phyloP scores from a whole-genome alignment of 2,888 invertebrate species.

The Acanthococcus lagerstroemiae region DNA sequence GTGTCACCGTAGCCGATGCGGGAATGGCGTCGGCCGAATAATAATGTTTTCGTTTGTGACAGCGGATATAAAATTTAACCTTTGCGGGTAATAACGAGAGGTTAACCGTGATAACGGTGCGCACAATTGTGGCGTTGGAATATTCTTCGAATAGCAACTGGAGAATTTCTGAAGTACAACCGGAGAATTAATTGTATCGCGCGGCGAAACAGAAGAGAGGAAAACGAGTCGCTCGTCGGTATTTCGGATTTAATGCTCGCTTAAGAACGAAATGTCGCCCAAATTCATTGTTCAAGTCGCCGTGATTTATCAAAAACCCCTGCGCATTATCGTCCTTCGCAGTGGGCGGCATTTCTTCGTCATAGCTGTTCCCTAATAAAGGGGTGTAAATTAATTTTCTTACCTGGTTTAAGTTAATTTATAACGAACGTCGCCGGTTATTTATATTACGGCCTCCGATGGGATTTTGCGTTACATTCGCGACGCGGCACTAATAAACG shows the following conservation, averaged over 20 bases:
- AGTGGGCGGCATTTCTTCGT: neutral
- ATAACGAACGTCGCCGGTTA: neutral
- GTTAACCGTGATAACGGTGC: no score
- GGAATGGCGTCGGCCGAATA: no score
- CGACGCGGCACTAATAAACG: neutral
- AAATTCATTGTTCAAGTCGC: neutral
- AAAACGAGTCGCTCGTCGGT: neutral
- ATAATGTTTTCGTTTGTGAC: neutral
- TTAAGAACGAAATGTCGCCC: neutral
- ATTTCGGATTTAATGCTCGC: neutral
- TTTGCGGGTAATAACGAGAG: neutral
- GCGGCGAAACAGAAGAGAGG: neutral
- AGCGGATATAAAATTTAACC: neutral
- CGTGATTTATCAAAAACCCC: neutral
- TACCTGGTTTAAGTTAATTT: constrained; percentile 25
- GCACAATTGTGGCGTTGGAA: neutral
- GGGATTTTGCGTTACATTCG: neutral
- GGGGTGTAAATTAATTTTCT: constrained; percentile 27
- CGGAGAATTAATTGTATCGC: neutral
- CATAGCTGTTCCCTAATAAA: neutral
- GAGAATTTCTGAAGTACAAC: neutral
- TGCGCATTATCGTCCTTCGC: neutral
- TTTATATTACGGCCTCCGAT: neutral
- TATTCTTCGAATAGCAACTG: no score
- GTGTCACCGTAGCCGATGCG: no score